Conservation (phyloP, 2,888 invertebrate species). For the Leptodirus hochenwartii region DNA sequence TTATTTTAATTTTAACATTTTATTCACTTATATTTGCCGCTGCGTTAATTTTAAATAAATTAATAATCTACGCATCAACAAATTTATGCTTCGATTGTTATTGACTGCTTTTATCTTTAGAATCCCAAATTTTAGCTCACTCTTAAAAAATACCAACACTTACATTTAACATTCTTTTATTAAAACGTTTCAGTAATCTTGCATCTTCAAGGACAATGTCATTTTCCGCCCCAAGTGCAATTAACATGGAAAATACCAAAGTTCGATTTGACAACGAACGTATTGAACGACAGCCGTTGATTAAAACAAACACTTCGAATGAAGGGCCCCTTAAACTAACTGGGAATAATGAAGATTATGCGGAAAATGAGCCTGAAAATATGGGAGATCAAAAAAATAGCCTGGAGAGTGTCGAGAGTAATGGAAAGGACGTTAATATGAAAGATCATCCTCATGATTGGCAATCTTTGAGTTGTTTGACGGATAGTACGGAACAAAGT, state of each 20-base stretch:
- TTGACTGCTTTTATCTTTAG: no score
- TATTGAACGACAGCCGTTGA: conserved; percentile 28
- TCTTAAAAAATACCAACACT: no score
- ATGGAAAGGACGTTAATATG: conserved; percentile 26
- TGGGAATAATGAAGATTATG: conserved; percentile 16
- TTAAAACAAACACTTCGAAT: conserved; percentile 14
- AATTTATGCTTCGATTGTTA: no score
- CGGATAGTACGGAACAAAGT: conserved; percentile 80
- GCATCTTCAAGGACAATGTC: conserved; percentile 56
- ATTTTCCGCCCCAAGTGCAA: conserved; percentile 74
- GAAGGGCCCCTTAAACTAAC: conserved; percentile 1
- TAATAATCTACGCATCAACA: no score
- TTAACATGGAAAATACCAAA: conserved; percentile 52
- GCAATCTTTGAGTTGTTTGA: conserved; percentile 67
- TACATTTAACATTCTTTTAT: no score
- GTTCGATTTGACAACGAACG: conserved; percentile 43
- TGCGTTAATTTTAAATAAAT: no score
- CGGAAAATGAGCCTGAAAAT: conserved; percentile 21
- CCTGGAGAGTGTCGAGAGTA: no score
- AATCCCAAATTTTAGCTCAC: no score
- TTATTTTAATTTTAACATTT: no score
- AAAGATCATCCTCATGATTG: conserved; percentile 39
- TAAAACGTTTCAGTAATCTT: conserved; percentile 41
- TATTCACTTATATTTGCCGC: no score
- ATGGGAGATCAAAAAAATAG: conserved; percentile 30